Conservation (phyloP, 2,113 vertebrate genomes). For the Crotalus viridis region DNA sequence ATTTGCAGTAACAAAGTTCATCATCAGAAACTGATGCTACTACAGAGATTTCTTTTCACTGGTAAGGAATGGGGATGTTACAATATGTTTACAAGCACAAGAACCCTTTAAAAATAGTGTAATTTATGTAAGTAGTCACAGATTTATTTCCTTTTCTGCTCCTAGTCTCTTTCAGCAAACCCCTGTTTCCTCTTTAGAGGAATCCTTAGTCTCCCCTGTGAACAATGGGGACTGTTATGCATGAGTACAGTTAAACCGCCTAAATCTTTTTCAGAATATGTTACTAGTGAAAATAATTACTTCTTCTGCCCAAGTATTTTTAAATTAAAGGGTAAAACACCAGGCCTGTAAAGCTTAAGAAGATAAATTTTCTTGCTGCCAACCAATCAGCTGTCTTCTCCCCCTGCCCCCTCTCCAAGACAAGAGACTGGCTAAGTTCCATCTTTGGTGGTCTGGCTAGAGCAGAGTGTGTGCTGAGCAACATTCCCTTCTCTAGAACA, state of each 20-base stretch:
- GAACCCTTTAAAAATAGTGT: not conserved
- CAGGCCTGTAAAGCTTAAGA: not conserved
- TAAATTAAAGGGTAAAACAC: not conserved
- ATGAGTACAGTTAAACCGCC: not conserved
- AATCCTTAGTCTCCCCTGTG: not conserved
- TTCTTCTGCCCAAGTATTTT: not conserved
- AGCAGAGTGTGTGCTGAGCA: not conserved
- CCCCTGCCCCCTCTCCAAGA: not conserved
- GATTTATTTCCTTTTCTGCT: not conserved
- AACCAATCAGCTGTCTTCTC: not conserved
- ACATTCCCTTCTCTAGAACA: not conserved
- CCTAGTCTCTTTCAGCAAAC: not conserved
- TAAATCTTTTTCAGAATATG: not conserved
- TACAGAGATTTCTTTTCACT: not conserved
- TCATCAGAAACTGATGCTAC: not conserved
- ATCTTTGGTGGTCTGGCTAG: not conserved
- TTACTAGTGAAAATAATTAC: not conserved
- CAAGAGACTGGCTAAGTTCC: not conserved
- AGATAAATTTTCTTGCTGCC: not conserved
- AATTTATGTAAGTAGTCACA: not conserved
- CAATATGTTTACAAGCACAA: not conserved
- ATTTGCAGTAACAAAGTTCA: not conserved
- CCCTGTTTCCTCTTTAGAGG: not conserved
- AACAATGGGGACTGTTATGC: not conserved
- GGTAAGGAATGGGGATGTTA: not conserved